These are phyloP conservation scores for Menura novaehollandiae DNA, from an alignment of 2,113 vertebrate species.

Conservation along the genomic window DNA sequence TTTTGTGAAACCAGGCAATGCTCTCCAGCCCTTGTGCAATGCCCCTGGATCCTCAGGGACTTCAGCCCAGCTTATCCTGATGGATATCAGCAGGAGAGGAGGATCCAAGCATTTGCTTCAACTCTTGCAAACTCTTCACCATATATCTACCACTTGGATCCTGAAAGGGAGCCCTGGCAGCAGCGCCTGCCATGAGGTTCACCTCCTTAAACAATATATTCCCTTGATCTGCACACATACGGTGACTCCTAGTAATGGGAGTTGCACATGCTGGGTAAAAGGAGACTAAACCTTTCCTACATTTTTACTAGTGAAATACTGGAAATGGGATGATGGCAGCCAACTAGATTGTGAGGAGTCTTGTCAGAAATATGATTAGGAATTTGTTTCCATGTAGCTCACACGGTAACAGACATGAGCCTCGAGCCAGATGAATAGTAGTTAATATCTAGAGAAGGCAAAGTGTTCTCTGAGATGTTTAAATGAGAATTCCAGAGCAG, in stretches of 20 bases:
- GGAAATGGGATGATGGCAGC: constrained; percentile 28
- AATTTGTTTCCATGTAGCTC: constrained; percentile 55
- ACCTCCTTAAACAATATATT: neutral
- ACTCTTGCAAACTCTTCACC: neutral
- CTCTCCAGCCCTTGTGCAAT: neutral
- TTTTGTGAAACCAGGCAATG: neutral
- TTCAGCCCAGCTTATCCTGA: neutral
- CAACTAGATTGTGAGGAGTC: constrained; percentile 37
- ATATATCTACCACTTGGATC: neutral
- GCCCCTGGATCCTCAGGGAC: neutral
- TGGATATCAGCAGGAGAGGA: neutral
- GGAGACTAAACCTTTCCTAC: constrained; percentile 30
- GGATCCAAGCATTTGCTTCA: neutral
- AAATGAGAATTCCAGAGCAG: constrained; percentile 69
- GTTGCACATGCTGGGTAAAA: constrained; percentile 1
- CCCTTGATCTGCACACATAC: neutral
- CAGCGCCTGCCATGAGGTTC: neutral
- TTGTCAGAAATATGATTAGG: constrained; percentile 53
- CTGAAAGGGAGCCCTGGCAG: neutral
- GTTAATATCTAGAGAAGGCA: constrained; percentile 48
- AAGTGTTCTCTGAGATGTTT: constrained; percentile 29
- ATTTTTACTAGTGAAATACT: constrained; percentile 40
- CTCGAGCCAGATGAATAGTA: constrained; percentile 19
- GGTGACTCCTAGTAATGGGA: neutral
- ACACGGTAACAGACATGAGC: constrained; percentile 16